phyloP scores from a whole-genome alignment of 2,888 invertebrate genomes.

The Helicoverpa assulta region DNA sequence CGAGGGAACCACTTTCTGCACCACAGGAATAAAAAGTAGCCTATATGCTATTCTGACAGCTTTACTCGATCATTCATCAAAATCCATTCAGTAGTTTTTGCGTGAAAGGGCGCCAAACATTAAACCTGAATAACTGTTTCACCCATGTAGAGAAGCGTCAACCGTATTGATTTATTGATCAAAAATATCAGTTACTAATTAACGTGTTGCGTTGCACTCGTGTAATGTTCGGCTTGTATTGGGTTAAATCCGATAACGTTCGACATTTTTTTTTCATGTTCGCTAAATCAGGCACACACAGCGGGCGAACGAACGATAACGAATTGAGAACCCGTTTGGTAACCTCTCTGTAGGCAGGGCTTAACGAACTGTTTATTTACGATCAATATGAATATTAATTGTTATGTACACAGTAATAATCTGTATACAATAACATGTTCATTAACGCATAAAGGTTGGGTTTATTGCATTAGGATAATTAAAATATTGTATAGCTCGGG shows the following conservation, averaged over 20 bases:
- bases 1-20: no score
- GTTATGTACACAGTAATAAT: background rate
- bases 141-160: no score
- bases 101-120: no score
- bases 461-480: background rate
- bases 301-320: conserved; percentile 34
- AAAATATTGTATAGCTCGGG: no score
- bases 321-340: conserved; percentile 29
- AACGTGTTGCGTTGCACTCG: background rate
- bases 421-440: background rate
- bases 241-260: background rate
- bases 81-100: no score
- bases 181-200: background rate
- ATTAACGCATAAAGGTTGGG: background rate
- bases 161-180: background rate
- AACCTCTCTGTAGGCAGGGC: background rate
- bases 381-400: background rate
- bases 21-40: no score
- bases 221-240: background rate
- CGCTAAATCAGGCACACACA: background rate
- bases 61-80: no score
- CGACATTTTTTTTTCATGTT: background rate
- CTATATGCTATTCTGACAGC: no score
- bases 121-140: no score
- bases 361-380: background rate